Evolutionary conservation across 1,140 invertebrate genomes (phyloP), one percentile per base, ranked within the genome.

Genomic region (Drosophila pachea): DNA sequence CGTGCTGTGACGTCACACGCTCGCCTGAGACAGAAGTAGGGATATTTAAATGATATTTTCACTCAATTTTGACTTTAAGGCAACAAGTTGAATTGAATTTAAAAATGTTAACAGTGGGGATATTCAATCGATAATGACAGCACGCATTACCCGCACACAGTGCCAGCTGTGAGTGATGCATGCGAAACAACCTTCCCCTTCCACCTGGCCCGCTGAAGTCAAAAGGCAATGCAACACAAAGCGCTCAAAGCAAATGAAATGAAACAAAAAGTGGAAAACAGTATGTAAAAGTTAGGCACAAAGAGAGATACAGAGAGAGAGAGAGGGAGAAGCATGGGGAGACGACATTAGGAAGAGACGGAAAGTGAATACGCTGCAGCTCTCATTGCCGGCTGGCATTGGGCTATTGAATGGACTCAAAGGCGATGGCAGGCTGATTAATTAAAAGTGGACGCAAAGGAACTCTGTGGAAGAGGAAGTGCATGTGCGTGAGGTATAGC

Each of bases 341-440:
- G 61, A 11, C 32, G 36, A 16, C 7, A 45, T 48, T 32, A 42
- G 29, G 4, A 33, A 53, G 16, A 47, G 42, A 62, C 32, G 33
- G 32, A 8, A 40, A 49, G 16, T 12, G 33, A 7, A 0, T 7
- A 16, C 9, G 4, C n/a, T 12, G 36, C 16, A 22, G 56, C 47
- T 59, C 54, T 61, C 72, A 47, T 47, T 77, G 40, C 36, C 74
- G 67, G 74, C 68, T 74, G 73, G 73, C 63, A 76, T 65, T 83
- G 79, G 75, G 72, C 73, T 73, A 78, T 83, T 78, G 79, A 76
- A 59, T 63, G 45, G 48, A 73, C 72, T 48, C 72, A 78, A 84
- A 84, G 65, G 73, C 76, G 76, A 84, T 84, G 73, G 81, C 76
- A 58, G 55, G 66, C 78, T 84, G 79, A 84, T 84, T 84, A 84